Evolutionary conservation across 2,888 invertebrate genomes (phyloP), one percentile per base, ranked within the genome.

Genomic region (Lordiphosa andalusiaca): DNA sequence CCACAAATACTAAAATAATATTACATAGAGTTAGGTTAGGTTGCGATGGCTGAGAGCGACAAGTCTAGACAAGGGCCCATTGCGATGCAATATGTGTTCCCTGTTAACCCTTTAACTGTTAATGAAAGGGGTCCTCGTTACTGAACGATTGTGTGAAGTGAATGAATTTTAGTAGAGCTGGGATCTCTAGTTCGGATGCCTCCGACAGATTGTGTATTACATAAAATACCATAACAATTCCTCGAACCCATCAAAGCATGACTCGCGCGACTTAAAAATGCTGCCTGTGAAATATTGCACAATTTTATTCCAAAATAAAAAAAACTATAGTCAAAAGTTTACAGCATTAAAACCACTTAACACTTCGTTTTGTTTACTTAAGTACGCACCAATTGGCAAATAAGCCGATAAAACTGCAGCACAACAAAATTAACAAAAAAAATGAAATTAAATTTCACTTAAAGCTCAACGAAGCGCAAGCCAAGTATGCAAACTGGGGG

Each of bases 401-500:
- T 42, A 73, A 71, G 67, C 33, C 71, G 47, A 63, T 9, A 30
- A 69, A 62, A 68, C 35, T 62, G 59, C 61, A 65, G 21, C 40
- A 60, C 55, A 46, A 47, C 10, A 16, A 30, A 48, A 12, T 12
- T 37, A 58, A 42, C 23, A 12, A 42, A 46, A 42, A 61, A 78
- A 74, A 53, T 37, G 48, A 76, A 77, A 81, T 66, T 50, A 72
- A 82, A 71, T 77, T 77, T 77, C 80, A 70, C 75, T 77, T 65
- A 52, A 51, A 40, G 63, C 23, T 47, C 75, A 82, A 37, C 59
- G 44, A 65, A 71, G 71, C 73, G 68, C 64, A 52, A 39, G 33
- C n/a, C 16, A 21, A 16, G 19, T 38, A 37, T 38, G 38, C 30
- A 35, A 41, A 55, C 48, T 50, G 56, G 44, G 48, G 65, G 46